phyloP scores from a whole-genome alignment of 1,140 invertebrate genomes.

The Catajapyx aquilonaris region DNA sequence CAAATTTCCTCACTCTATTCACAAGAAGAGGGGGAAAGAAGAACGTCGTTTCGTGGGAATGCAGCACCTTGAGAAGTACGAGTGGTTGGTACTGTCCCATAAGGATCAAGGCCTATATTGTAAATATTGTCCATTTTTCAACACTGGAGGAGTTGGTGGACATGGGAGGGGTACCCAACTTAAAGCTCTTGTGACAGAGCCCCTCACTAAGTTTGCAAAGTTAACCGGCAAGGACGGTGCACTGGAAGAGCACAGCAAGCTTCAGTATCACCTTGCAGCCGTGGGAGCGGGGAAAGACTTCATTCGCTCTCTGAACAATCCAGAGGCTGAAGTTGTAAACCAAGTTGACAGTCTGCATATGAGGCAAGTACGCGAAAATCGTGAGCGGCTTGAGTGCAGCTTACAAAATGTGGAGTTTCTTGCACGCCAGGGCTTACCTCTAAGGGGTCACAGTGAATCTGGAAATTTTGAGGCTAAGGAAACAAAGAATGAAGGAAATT shows the following conservation, averaged over 20 bases:
- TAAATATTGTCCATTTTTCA: slow-evolving; percentile 14
- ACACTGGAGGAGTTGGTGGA: slow-evolving; percentile 5
- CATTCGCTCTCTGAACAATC: too few relatives aligned
- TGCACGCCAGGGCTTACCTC: too few relatives aligned
- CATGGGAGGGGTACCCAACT: slow-evolving; percentile 9
- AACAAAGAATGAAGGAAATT: slow-evolving; percentile 14
- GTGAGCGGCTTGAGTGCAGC: too few relatives aligned
- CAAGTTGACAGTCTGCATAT: background rate
- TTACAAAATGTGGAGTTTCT: too few relatives aligned
- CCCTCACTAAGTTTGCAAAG: slow-evolving; percentile 8
- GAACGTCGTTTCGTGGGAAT: slow-evolving; percentile 8
- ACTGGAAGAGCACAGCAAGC: background rate
- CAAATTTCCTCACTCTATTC: slow-evolving; percentile 7
- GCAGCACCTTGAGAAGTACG: slow-evolving; percentile 5
- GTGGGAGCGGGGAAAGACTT: too few relatives aligned
- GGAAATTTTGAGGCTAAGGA: too few relatives aligned
- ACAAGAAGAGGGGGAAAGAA: slow-evolving; percentile 8
- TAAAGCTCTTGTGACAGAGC: slow-evolving; percentile 9
- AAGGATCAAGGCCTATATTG: slow-evolving; percentile 10
- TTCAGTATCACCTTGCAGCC: too few relatives aligned
- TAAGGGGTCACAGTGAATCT: too few relatives aligned
- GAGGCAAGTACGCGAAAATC: too few relatives aligned
- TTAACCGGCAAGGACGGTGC: slow-evolving; percentile 1
- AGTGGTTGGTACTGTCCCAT: slow-evolving; percentile 12
- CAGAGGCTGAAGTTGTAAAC: background rate